Evolutionary conservation across 2,113 vertebrate genomes (phyloP), one percentile per base, ranked within the genome.

Genomic region (Oncorhynchus clarkii): DNA sequence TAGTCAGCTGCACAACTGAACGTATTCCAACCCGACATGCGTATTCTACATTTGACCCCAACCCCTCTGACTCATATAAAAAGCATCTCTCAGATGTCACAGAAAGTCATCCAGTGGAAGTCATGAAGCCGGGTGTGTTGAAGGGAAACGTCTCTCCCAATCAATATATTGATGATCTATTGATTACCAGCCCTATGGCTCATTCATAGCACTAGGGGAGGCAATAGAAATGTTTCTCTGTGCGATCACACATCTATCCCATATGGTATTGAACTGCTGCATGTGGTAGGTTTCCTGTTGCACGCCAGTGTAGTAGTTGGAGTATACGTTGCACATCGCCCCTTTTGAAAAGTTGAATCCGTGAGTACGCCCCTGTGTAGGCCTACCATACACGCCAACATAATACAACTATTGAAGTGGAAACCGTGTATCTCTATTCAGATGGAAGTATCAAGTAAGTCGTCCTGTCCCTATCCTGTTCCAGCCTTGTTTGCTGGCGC

Each of bases 401-500:
- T 83, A 81, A 65, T 80, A 51, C 69, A 49, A 27, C 73, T 76
- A 59, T 4, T 85, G 77, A 80, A 76, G 84, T 86, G 83, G 87
- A 89, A 89, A 84, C 77, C 68, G 31, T 74, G 26, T 49, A 5
- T 82, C 76, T 79, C 70, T 70, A 78, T 87, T 81, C 84, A 88
- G 81, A 77, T 88, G 82, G 86, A 86, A 86, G 85, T 84, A 91
- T 90, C 64, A 39, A 82, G 83, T 85, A 85, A 84, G 87, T 87
- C 82, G 74, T 27, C 20, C 57, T 8, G 62, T 80, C 71, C 79
- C 86, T 83, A 80, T 91, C 89, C 79, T 80, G 54, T 90, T 90
- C 78, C 60, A 48, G 86, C 83, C 82, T 85, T 89, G 88, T 90
- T 91, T 88, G 87, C 88, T 81, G 88, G 80, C 88, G 88, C 85